Base-by-base conservation (phyloP, 2,113 vertebrate species). In the Excalfactoria chinensis region DNA sequence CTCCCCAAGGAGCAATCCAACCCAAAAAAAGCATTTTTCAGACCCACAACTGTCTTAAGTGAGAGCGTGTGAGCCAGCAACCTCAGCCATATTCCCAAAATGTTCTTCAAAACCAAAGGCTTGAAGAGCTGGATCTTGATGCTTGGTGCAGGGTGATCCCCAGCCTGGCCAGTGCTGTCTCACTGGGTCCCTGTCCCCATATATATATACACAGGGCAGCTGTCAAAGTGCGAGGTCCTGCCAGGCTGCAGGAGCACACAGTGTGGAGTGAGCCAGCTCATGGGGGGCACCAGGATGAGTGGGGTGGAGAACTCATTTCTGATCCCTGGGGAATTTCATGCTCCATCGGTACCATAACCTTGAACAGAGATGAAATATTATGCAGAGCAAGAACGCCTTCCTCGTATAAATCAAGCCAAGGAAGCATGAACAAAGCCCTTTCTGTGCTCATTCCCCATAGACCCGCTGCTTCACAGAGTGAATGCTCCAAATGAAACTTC, bases 401-500 rank as follows among this genome's bases (percentile, higher is more conserved):
- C 55, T 89, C 30, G 1, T 44, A 93, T 71, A 90, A 95, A 88
- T 90, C 90, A 81, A 88, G 69, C 32, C 11, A 20, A 83, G 84
- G 79, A 90, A 92, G 80, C 69, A 66, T 44, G 92, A 96, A 95
- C 92, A 94, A 93, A 92, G 75, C 76, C 77, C 86, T 93, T 95
- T 95, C 83, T 89, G 75, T 93, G 30, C 66, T 91, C 64, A 23
- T 93, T 86, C 86, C 55, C 62, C 53, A 66, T 23, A 63, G 72
- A 37, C 83, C 75, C 0, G 1, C 80, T 87, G 92, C 67, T 85
- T 90, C 30, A 3, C 81, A 71, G 84, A 78, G 71, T 60, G 81
- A 94, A 92, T 76, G 67, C 37, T 37, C 55, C 93, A 89, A 89
- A 87, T 80, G 66, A 77, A 93, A 93, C 91, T 82, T 94, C 78